phyloP scores from a whole-genome alignment of 2,888 invertebrate genomes.

The Trissolcus brochymenae region DNA sequence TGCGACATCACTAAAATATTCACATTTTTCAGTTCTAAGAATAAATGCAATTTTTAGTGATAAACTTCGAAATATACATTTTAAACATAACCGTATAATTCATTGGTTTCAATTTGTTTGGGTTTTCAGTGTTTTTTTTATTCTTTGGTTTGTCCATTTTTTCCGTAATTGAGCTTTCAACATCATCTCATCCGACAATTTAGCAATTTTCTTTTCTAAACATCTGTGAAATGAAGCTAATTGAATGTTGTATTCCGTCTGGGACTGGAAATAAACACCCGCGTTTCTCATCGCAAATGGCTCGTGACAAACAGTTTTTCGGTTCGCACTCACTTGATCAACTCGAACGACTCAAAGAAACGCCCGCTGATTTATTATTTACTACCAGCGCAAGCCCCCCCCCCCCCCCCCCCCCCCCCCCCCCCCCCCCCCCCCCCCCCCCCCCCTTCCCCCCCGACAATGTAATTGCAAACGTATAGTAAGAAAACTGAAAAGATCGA shows the following conservation, averaged over 20 bases:
- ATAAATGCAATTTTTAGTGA: no score
- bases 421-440: no score
- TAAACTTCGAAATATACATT: no score
- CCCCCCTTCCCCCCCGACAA: no score
- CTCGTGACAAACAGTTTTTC: constrained; percentile 47
- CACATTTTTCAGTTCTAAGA: no score
- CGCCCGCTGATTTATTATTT: constrained; percentile 37
- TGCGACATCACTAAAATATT: no score
- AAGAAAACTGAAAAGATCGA: not conserved
- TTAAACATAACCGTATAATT: no score
- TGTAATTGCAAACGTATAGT: not conserved
- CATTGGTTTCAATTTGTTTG: no score
- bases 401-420: no score
- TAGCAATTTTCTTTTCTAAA: constrained; percentile 1
- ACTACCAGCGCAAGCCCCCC: constrained; percentile 31
- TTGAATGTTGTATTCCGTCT: constrained; percentile 23
- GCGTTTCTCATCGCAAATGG: constrained; percentile 42
- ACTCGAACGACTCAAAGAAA: constrained; percentile 21
- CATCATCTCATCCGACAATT: not conserved
- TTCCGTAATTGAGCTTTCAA: no score
- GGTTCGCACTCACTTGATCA: constrained; percentile 42
- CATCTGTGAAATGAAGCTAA: constrained; percentile 16
- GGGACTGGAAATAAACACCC: constrained; percentile 34
- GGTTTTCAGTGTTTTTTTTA: no score
- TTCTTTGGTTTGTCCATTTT: no score